phyloP scores from a whole-genome alignment of 2,113 vertebrate species.

The Helogale parvula region DNA sequence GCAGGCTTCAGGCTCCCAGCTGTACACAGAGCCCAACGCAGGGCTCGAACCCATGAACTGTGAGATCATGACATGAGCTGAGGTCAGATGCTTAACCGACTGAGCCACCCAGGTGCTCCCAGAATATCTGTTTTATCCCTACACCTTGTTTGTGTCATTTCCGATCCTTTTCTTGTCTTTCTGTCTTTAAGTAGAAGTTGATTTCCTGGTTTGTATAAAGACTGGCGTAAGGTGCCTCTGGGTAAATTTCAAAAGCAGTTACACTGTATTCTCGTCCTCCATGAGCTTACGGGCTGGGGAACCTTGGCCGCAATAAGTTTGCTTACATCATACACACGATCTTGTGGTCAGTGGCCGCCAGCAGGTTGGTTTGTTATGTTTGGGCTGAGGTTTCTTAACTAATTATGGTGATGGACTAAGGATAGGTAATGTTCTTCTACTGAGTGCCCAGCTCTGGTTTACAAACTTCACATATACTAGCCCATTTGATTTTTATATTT shows the following conservation, averaged over 20 bases:
- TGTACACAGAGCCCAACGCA: too few species aligned
- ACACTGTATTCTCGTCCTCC: neutral
- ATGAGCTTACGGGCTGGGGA: neutral
- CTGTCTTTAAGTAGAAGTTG: neutral
- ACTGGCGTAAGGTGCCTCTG: neutral
- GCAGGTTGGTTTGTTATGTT: neutral
- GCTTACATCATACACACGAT: fast-evolving
- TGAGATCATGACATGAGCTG: too few species aligned
- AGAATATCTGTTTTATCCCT: neutral
- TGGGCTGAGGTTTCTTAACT: neutral
- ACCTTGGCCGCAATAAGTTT: neutral
- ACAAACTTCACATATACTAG: neutral
- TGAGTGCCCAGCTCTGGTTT: neutral
- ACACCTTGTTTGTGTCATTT: neutral
- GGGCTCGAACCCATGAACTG: too few species aligned
- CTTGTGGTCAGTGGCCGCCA: neutral
- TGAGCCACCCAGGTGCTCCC: too few species aligned
- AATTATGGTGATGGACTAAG: neutral
- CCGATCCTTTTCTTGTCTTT: neutral
- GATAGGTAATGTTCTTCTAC: neutral
- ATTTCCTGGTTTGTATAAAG: neutral
- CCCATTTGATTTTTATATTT: neutral
- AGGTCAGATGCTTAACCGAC: too few species aligned
- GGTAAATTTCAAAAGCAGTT: neutral
- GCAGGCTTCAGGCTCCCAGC: too few species aligned